Evolutionary conservation across 2,113 vertebrate genomes (phyloP).

Genomic region (Ariopsis seemanni): DNA sequence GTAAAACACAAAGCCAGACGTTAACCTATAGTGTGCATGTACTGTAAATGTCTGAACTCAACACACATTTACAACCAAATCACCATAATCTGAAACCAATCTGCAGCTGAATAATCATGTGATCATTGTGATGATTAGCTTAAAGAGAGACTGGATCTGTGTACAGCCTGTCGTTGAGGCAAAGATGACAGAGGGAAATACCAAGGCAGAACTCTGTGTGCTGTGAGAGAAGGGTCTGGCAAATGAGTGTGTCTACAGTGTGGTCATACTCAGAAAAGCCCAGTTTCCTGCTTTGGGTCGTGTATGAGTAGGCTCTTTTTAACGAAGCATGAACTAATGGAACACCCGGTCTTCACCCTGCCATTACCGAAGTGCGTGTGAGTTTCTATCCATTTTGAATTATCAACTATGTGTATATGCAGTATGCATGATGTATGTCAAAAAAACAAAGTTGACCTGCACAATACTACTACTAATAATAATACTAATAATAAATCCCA

Average conservation of each 20-base stretch:
- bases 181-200: constrained; percentile 57
- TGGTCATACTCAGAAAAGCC: constrained; percentile 58
- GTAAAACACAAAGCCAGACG: not conserved
- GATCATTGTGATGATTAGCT: not conserved
- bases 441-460: not conserved
- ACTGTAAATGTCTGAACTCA: not conserved
- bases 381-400: constrained; percentile 12
- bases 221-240: constrained; percentile 57
- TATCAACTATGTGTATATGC: not conserved
- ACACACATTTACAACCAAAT: not conserved
- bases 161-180: not conserved
- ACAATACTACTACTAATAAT: not conserved
- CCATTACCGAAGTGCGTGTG: constrained; percentile 20
- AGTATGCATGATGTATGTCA: not conserved
- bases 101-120: constrained; percentile 23
- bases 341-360: constrained; percentile 7
- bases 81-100: constrained; percentile 17
- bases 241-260: constrained; percentile 50
- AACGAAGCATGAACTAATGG: constrained; percentile 39
- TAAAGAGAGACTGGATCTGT: not conserved
- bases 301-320: constrained; percentile 37
- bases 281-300: constrained; percentile 53
- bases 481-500: not conserved
- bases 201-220: constrained; percentile 62
- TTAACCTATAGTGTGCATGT: not conserved